These are phyloP conservation scores for Morinoia aosen DNA, from an alignment of 2,888 invertebrate species.

Conservation along the genomic window DNA sequence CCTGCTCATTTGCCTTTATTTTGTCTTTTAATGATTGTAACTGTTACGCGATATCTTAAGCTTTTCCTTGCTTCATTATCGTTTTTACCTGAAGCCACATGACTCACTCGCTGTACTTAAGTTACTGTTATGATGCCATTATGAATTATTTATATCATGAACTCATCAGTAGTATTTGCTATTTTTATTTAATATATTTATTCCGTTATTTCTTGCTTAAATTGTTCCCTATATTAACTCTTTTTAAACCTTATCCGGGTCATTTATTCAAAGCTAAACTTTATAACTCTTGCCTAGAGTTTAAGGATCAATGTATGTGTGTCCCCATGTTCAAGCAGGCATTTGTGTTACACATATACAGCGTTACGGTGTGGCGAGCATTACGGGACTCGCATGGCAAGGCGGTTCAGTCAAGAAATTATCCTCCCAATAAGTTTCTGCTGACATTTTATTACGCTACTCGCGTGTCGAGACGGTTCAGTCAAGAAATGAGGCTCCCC, in stretches of 20 bases:
- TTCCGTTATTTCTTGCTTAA: not conserved
- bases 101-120: not conserved
- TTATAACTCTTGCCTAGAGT: not conserved
- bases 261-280: not conserved
- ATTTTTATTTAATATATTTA: not conserved
- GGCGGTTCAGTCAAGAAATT: not conserved
- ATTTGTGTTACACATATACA: not conserved
- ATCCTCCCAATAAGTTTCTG: no score
- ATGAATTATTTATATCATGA: not conserved
- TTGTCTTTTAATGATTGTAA: no score
- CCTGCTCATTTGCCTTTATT: no score
- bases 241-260: not conserved
- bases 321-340: not conserved
- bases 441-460: no score
- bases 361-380: not conserved
- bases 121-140: not conserved
- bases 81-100: not conserved
- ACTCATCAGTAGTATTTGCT: not conserved
- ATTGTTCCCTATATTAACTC: not conserved
- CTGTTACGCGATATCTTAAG: not conserved
- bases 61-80: not conserved
- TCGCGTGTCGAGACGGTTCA: no score
- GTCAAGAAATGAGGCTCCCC: no score
- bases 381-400: not conserved
- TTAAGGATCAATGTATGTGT: not conserved